Conservation (phyloP, 2,797 vertebrate species). For the Gadopsis marmoratus region DNA sequence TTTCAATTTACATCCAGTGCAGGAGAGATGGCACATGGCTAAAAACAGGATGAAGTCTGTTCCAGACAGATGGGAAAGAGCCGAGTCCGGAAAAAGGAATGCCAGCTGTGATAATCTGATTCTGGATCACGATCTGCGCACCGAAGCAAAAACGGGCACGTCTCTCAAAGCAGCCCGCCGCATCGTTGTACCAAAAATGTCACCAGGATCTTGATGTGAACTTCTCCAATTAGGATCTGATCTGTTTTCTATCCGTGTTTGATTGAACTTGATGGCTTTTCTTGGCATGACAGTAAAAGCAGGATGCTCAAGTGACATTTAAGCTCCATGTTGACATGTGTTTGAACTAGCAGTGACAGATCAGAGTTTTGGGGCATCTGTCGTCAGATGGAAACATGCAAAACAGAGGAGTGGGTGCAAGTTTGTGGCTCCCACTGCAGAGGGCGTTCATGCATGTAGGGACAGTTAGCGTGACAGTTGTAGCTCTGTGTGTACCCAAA, state of each 20-base stretch:
- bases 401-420: background rate
- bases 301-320: conserved; percentile 51
- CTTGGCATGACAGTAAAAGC: conserved; percentile 50
- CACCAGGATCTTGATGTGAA: conserved; percentile 47
- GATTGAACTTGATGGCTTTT: conserved; percentile 66
- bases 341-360: conserved; percentile 28
- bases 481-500: conserved; percentile 13
- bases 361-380: conserved; percentile 8
- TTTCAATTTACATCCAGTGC: conserved; percentile 52
- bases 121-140: conserved; percentile 53
- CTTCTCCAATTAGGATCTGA: conserved; percentile 41
- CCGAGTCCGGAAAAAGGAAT: conserved; percentile 46
- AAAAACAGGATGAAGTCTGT: conserved; percentile 39
- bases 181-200: conserved; percentile 53
- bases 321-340: conserved; percentile 22
- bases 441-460: conserved; percentile 19
- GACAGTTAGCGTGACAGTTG: conserved; percentile 31
- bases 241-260: conserved; percentile 70
- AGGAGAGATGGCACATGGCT: conserved; percentile 59
- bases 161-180: conserved; percentile 47
- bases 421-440: conserved; percentile 22
- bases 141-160: conserved; percentile 43
- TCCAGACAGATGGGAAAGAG: conserved; percentile 65
- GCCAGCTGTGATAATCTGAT: conserved; percentile 65
- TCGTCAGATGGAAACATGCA: conserved; percentile 39